Percentiles rank a stretch among this genome's conserved stretches.
phyloP scores from a whole-genome alignment of 1,140 invertebrate genomes.

The Brachionus calyciflorus region DNA sequence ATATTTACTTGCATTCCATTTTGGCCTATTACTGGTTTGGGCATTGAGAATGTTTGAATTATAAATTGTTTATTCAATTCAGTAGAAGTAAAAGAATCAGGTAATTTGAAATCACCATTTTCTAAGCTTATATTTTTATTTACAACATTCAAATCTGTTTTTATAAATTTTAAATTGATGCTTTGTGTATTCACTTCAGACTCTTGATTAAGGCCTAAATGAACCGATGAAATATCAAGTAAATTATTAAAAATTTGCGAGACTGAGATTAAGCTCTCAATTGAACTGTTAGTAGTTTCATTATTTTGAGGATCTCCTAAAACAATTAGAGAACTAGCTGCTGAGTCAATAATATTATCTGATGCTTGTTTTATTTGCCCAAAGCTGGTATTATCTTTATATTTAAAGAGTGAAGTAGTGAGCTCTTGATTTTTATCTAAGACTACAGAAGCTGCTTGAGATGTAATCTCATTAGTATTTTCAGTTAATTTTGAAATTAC shows the following conservation, averaged over 20 bases:
- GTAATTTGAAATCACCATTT: conserved; percentile 8
- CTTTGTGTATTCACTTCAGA: conserved; percentile 7
- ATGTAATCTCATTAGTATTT: not conserved
- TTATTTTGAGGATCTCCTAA: not conserved
- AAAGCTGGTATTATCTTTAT: conserved; percentile 7
- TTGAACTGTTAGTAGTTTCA: not conserved
- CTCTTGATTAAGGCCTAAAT: conserved; percentile 19
- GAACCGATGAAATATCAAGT: not conserved
- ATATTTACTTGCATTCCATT: not conserved
- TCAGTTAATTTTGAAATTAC: conserved; percentile 1
- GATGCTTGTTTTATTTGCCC: not conserved
- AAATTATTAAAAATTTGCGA: not conserved
- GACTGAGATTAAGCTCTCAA: not conserved
- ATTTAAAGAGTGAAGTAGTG: not conserved
- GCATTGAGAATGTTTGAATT: not conserved
- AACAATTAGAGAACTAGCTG: not conserved
- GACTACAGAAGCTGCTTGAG: not conserved
- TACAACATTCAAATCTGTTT: not conserved
- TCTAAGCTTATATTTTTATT: conserved; percentile 2
- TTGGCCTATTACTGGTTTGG: not conserved
- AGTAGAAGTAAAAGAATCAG: not conserved
- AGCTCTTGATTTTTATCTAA: conserved; percentile 11
- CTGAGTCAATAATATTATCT: conserved; percentile 4
- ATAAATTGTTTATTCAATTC: not conserved
- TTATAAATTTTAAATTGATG: conserved; percentile 6